These are phyloP conservation scores for Enteromius treurensis DNA, from an alignment of 2,797 vertebrate genomes.

Conservation along the genomic window DNA sequence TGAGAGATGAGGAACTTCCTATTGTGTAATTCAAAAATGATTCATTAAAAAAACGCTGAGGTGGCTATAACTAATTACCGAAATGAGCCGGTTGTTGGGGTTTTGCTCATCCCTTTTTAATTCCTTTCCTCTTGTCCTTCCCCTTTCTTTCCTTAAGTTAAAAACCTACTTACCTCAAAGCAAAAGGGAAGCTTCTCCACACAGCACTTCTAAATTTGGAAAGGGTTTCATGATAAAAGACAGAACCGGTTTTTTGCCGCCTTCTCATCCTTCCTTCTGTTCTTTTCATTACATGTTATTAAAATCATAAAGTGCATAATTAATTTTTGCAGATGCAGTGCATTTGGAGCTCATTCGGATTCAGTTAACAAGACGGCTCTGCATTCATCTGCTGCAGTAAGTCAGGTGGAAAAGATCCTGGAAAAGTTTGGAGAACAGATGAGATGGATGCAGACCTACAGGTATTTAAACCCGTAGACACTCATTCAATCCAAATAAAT, in stretches of 20 bases:
- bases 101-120: conserved; percentile 45
- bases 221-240: conserved; percentile 69
- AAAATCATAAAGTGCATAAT: conserved; percentile 76
- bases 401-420: conserved; percentile 44
- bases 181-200: conserved; percentile 68
- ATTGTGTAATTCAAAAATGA: conserved; percentile 81
- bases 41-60: conserved; percentile 88
- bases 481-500: conserved; percentile 1
- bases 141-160: conserved; percentile 68
- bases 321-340: conserved; percentile 75
- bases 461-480: neutral
- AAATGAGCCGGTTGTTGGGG: conserved; percentile 74
- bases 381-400: conserved; percentile 28
- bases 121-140: conserved; percentile 50
- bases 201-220: conserved; percentile 77
- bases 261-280: conserved; percentile 65
- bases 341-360: conserved; percentile 58
- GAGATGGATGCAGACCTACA: neutral
- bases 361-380: conserved; percentile 46
- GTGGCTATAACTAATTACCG: conserved; percentile 86
- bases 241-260: conserved; percentile 55
- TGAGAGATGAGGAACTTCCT: conserved; percentile 65
- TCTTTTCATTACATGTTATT: conserved; percentile 70
- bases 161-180: conserved; percentile 71
- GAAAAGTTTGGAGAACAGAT: conserved; percentile 46